phyloP scores from a whole-genome alignment of 1,140 invertebrate genomes.

The Drosophila ananassae region DNA sequence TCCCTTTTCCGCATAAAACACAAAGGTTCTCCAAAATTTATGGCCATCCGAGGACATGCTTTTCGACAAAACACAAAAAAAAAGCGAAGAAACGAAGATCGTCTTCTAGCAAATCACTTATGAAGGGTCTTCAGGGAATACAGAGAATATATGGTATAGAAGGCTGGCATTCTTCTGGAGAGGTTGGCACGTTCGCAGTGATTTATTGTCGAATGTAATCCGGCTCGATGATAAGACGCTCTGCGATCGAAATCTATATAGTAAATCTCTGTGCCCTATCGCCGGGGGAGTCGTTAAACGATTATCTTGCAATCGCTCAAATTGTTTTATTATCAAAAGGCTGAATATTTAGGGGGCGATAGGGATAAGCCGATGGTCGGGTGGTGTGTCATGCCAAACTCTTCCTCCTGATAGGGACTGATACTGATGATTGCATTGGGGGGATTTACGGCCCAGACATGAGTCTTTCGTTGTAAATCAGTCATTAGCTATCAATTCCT shows the following conservation, averaged over 20 bases:
- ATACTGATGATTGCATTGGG: constrained; percentile 28
- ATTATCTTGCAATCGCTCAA: constrained; percentile 64
- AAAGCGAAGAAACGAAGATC: background rate
- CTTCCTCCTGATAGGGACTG: constrained; percentile 28
- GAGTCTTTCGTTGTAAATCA: constrained; percentile 54
- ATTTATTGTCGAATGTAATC: constrained; percentile 38
- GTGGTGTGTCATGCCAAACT: constrained; percentile 34
- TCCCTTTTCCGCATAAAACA: constrained; percentile 42
- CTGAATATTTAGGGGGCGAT: constrained; percentile 28
- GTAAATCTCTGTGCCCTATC: constrained; percentile 59
- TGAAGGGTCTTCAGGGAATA: constrained; percentile 32
- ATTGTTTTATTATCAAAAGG: constrained; percentile 42
- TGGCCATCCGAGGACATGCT: constrained; percentile 20
- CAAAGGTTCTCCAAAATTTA: constrained; percentile 61
- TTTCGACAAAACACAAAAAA: too few relatives aligned
- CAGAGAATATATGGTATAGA: background rate
- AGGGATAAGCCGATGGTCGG: constrained; percentile 10
- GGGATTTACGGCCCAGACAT: constrained; percentile 32
- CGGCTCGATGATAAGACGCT: constrained; percentile 27
- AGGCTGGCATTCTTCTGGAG: constrained; percentile 1
- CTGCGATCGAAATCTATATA: constrained; percentile 17
- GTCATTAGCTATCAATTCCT: constrained; percentile 65
- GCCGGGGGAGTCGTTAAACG: constrained; percentile 46
- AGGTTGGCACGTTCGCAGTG: constrained; percentile 40
- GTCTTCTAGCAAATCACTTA: constrained; percentile 48